Evolutionary conservation across 2,888 invertebrate species (phyloP), one percentile per base, ranked within the genome.

Genomic region (Lasioglossum pauxillum): DNA sequence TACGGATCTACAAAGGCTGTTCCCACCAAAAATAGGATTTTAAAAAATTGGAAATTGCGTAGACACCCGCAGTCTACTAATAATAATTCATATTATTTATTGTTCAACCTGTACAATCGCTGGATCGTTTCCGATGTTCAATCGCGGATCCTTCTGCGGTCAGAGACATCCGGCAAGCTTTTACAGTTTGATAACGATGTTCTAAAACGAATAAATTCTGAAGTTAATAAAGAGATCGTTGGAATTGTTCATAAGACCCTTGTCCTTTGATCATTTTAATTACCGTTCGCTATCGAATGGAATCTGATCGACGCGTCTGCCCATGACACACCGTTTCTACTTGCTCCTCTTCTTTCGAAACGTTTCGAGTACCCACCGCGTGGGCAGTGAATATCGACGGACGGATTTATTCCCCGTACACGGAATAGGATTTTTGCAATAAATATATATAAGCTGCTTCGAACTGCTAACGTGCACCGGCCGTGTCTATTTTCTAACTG

Each of bases 401-500:
- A 67, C 19, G 1, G 2, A 19, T 35, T 67, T 67, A 19, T 23
- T 67, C 19, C 8, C 35, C 31, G 2, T 67, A 19, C 31, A 14
- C 1, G 7, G n/a, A 38, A 10, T n/a, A 23, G 1, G 2, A 38
- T 7, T 64, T 69, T 41, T 69, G 10, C 23, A 69, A 69, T 12
- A 69, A 38, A 69, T 38, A 41, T 38, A 38, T 41, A 69, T 23
- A 23, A 69, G 41, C 8, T 5, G 0, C 23, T 41, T n/a, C 35
- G 12, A 38, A 38, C 69, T 5, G 5, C 3, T 41, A 38, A 5
- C 69, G 35, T n/a, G n/a, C n/a, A 38, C 14, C 69, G 14, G 1
- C n/a, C 14, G 38, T 35, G 53, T 75, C 75, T 76, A 44, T 67
- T 64, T 38, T 73, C 31, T 16, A 27, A 41, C 38, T 75, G 8